Evolutionary conservation across 2,113 vertebrate species (phyloP), one percentile per base, ranked within the genome.

Genomic region (Ardeotis arabs): DNA sequence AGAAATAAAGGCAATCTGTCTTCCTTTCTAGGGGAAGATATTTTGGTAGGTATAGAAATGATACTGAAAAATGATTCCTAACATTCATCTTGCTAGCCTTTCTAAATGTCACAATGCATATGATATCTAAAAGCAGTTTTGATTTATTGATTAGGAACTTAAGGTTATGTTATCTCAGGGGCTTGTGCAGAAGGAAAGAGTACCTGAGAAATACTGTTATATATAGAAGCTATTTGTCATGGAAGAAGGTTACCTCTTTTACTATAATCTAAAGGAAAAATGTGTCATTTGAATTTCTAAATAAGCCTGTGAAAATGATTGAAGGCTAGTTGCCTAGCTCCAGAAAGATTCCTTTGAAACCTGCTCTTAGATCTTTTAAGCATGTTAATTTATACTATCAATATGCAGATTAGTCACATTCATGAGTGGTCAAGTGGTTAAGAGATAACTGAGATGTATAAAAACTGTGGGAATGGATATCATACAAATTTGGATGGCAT

Each of bases 101-200:
- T 69, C 55, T 79, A 96, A 94, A 87, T 93, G 72, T 90, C 89
- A 69, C 2, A 14, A 81, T 67, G 41, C 41, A 67, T 91, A 84
- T 49, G 63, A 77, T 80, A 90, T 7, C 79, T 87, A 85, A 91
- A 91, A 83, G n/a, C 14, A 91, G 28, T 58, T 91, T 82, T 92
- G 64, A 95, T 95, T 86, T 95, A 96, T 95, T 93, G 91, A 96
- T 93, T 92, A 90, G 47, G 63, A 90, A 77, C 18, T 82, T 85
- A 93, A 94, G 84, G 90, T 90, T 78, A 85, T 37, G 20, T 9
- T 93, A 62, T 59, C 81, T 94, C 78, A 94, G 31, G 75, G 78
- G 81, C 15, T 94, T 94, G 8, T 28, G 17, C 35, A 78, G 73
- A 77, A 84, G 16, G 28, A 62, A 87, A 29, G 28, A 56, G 31